Percentiles rank a stretch among this genome's conserved stretches.
Conservation (phyloP, 2,797 vertebrate genomes). For the Lutjanus campechanus region DNA sequence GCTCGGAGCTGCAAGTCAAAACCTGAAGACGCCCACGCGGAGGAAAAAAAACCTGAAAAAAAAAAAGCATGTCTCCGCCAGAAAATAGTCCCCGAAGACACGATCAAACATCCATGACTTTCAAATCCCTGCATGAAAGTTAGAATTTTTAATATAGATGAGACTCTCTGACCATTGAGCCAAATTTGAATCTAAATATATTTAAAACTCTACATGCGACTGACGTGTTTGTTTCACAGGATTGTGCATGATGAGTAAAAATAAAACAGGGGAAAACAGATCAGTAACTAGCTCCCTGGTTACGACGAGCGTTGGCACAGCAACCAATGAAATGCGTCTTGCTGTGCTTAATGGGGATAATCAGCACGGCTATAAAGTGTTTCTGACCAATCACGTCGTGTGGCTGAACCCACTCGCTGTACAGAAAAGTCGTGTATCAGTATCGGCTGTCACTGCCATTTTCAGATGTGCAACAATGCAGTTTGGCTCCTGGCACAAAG, state of each 20-base stretch:
- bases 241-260: background rate
- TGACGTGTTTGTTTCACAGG: slow-evolving; percentile 12
- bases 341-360: slow-evolving; percentile 38
- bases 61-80: slow-evolving; percentile 28
- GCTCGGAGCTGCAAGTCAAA: slow-evolving; percentile 52
- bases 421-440: slow-evolving; percentile 20
- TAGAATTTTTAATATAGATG: slow-evolving; percentile 4
- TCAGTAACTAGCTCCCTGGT: slow-evolving; percentile 40
- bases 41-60: background rate
- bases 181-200: background rate
- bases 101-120: slow-evolving; percentile 30
- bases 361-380: slow-evolving; percentile 16
- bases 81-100: slow-evolving; percentile 49
- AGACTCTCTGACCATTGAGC: background rate
- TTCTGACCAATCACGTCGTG: slow-evolving; percentile 49
- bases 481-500: slow-evolving; percentile 51
- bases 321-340: slow-evolving; percentile 24
- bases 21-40: slow-evolving; percentile 56
- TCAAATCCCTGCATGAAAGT: slow-evolving; percentile 16
- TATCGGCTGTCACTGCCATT: slow-evolving; percentile 58
- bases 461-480: slow-evolving; percentile 60
- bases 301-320: slow-evolving; percentile 46
- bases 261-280: slow-evolving; percentile 16
- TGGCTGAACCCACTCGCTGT: slow-evolving; percentile 8
- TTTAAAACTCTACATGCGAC: slow-evolving; percentile 1